phyloP scores from a whole-genome alignment of 2,113 vertebrate species.

The Catharus bicknelli region DNA sequence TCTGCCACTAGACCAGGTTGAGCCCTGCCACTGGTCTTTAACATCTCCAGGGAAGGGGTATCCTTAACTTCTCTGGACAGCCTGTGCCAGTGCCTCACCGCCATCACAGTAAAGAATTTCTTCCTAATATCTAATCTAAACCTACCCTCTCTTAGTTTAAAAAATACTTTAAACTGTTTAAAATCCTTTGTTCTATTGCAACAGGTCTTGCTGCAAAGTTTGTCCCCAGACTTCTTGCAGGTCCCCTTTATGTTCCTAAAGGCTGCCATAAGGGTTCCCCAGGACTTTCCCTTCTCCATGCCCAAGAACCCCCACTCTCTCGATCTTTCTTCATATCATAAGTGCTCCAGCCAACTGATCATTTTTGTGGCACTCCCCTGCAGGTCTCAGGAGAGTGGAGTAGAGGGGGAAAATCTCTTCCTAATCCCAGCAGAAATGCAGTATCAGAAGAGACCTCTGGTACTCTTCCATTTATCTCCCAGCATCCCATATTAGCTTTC shows the following conservation, averaged over 20 bases:
- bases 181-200: neutral
- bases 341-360: neutral
- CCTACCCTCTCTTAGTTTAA: neutral
- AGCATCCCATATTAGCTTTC: neutral
- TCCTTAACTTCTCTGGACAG: neutral
- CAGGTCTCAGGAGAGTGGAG: neutral
- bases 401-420: neutral
- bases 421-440: neutral
- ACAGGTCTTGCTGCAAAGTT: neutral
- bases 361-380: neutral
- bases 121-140: neutral
- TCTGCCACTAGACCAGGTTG: neutral
- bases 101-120: neutral
- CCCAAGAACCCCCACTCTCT: neutral
- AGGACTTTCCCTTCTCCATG: neutral
- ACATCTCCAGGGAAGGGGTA: neutral
- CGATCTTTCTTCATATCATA: rapidly evolving
- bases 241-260: neutral
- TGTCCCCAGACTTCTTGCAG: neutral
- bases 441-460: neutral
- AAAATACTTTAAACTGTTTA: neutral
- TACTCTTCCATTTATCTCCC: neutral
- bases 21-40: neutral
- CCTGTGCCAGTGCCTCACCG: neutral
- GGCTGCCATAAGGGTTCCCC: neutral